phyloP scores from a whole-genome alignment of 2,113 vertebrate species.

The Lophura nycthemera region DNA sequence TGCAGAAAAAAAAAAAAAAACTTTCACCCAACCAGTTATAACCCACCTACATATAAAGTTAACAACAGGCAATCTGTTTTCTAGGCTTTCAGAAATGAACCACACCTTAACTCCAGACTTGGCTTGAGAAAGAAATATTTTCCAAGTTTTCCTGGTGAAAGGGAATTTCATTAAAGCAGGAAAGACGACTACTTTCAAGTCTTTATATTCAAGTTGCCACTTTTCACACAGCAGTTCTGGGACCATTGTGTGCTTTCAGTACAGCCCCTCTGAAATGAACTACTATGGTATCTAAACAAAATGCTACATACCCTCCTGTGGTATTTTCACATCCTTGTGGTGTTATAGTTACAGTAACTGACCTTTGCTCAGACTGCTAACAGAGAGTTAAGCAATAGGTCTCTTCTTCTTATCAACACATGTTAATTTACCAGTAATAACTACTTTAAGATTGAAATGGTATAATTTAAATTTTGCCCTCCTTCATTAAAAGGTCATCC shows the following conservation, averaged over 20 bases:
- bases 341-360: neutral
- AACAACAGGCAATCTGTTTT: neutral
- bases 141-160: neutral
- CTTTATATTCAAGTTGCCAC: neutral
- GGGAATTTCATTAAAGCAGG: neutral
- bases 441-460: neutral
- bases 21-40: neutral
- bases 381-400: neutral
- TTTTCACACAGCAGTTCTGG: neutral
- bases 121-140: neutral
- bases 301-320: neutral
- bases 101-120: neutral
- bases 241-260: neutral
- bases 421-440: neutral
- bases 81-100: neutral
- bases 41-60: neutral
- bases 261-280: neutral
- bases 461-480: neutral
- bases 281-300: neutral
- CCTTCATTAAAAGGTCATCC: neutral
- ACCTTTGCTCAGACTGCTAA: neutral
- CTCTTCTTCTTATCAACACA: neutral
- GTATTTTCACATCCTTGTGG: neutral
- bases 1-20: neutral
- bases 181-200: neutral